These are phyloP conservation scores for Tenthredo notha DNA, from an alignment of 2,888 invertebrate species.

Conservation along the genomic window DNA sequence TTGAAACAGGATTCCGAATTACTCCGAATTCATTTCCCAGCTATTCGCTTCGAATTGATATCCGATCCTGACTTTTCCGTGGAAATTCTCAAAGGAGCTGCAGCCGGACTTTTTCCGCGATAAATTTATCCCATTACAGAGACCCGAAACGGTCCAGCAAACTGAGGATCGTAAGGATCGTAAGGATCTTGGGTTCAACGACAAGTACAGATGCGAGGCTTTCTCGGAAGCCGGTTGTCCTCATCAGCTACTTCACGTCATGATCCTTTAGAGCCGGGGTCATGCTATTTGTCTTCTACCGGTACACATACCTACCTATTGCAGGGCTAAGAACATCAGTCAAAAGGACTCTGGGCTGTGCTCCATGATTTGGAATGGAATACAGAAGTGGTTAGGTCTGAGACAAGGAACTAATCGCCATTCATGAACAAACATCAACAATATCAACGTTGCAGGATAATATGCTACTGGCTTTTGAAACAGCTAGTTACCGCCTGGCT, in stretches of 20 bases:
- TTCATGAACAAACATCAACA: neutral
- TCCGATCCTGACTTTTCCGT: neutral
- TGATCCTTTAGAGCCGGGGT: neutral
- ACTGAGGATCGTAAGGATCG: neutral
- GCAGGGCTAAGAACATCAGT: neutral
- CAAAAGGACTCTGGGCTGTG: neutral
- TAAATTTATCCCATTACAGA: constrained; percentile 20
- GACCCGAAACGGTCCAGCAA: neutral
- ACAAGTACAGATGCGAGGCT: constrained; percentile 14
- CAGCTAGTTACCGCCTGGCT: neutral
- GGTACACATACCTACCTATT: neutral
- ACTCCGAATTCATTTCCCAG: neutral
- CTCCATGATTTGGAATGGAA: neutral
- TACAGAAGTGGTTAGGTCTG: neutral
- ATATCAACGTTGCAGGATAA: neutral
- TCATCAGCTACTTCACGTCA: constrained; percentile 21
- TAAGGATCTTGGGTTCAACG: neutral
- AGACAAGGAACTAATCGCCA: constrained; percentile 11
- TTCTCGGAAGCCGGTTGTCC: neutral
- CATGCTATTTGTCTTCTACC: neutral
- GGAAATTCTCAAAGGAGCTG: neutral
- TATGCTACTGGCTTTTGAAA: neutral
- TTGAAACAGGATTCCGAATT: neutral
- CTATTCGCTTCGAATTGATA: neutral
- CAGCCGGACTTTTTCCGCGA: neutral